A percentile compares a stretch with the other conserved stretches of the same genome.
Evolutionary conservation across 2,797 vertebrate genomes (phyloP).

Genomic region (Mionectes olivaceus): DNA sequence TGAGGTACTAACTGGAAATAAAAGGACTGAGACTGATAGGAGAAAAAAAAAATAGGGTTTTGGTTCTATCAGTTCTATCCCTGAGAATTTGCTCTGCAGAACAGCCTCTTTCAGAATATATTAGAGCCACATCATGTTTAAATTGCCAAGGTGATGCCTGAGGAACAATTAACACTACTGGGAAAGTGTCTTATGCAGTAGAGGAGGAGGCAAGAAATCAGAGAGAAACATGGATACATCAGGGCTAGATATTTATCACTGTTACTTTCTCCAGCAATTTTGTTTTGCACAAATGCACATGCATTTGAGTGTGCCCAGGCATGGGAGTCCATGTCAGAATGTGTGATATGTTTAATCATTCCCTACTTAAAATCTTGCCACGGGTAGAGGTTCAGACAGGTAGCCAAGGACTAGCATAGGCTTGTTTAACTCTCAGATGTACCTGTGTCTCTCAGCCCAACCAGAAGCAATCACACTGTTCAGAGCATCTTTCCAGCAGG

Average conservation of each 20-base stretch:
- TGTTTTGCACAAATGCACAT: neutral
- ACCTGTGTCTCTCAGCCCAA: neutral
- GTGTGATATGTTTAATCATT: neutral
- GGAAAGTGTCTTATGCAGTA: neutral
- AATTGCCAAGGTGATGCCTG: conserved; percentile 16
- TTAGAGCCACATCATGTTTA: neutral
- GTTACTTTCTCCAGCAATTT: neutral
- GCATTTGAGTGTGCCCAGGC: neutral
- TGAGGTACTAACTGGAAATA: conserved; percentile 38
- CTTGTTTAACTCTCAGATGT: neutral
- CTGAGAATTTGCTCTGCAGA: neutral
- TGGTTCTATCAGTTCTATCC: neutral
- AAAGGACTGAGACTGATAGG: neutral
- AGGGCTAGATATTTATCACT: neutral
- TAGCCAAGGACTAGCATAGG: neutral
- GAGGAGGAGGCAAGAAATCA: neutral
- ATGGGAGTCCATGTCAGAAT: accelerated
- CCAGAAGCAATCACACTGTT: neutral
- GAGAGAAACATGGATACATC: neutral
- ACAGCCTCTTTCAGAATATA: neutral
- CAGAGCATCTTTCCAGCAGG: neutral
- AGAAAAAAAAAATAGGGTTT: neutral
- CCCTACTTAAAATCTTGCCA: accelerated
- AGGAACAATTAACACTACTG: neutral
- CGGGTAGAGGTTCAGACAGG: neutral